Evolutionary conservation across 64 coral and sea anemone species (phyloP), one percentile per base, ranked within the genome.

Genomic region (Montipora cactus): DNA sequence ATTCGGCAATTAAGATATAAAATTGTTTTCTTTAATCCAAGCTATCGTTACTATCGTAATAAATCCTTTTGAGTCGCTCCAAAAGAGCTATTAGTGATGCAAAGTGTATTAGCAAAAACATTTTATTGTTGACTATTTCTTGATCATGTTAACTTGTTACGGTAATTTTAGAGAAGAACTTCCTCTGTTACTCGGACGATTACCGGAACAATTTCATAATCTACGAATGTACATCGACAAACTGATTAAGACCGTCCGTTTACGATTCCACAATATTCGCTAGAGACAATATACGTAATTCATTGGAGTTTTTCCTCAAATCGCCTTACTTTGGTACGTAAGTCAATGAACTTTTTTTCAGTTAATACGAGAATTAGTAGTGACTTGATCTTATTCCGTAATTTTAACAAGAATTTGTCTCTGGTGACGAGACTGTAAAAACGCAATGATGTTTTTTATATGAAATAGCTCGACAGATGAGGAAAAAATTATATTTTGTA

Each of bases 401-500:
- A 21, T 57, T 81, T 37, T 49, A 57, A 81, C 51, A 2, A 14
- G 50, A 49, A 4, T 8, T 45, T 82, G 4, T 59, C 12, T 45
- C 2, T 16, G 44, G 18, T 18, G 3, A n/a, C 23, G 3, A 5
- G 4, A 14, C 23, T 82, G 80, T 82, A 82, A 82, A 37, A 82
- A 59, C 49, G 58, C 22, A 18, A 61, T 44, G 57, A 46, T 82
- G 55, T 57, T n/a, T 82, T 67, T 82, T 82, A 81, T 66, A 82
- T 21, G 19, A 61, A 4, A 82, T 64, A 82, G 80, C 58, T 64
- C 59, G 59, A 82, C 80, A 82, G 10, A 82, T 47, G 15, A 23
- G 18, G 23, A 5, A 58, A 58, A 80, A 80, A 82, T 45, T 82
- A 44, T 82, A 82, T 82, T 82, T 82, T 82, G 55, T 82, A 82